Percentiles rank a stretch among this genome's conserved stretches.
Conservation (phyloP, 2,888 invertebrate genomes). For the Tenthredo livida region DNA sequence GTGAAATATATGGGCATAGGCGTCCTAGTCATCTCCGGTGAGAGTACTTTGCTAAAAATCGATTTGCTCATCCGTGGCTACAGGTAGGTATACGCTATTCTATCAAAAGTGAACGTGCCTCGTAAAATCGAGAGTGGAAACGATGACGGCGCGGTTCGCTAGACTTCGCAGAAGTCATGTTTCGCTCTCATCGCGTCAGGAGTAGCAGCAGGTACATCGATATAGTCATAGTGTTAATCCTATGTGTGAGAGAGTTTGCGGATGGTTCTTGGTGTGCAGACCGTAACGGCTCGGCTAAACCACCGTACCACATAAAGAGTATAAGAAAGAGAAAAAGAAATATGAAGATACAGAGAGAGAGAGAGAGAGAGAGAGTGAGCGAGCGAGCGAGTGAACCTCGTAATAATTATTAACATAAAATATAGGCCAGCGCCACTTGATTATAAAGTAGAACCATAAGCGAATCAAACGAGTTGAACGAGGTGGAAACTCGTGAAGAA, state of each 20-base stretch:
- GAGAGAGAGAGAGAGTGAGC: slow-evolving; percentile 23
- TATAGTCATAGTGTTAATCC: slow-evolving; percentile 2
- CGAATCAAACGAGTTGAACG: slow-evolving; percentile 35
- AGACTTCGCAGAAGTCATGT: slow-evolving; percentile 51
- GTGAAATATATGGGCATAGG: neutral
- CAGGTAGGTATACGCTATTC: neutral
- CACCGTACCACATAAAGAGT: slow-evolving; percentile 29
- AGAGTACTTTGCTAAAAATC: slow-evolving; percentile 14
- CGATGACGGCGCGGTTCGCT: slow-evolving; percentile 47
- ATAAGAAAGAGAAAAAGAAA: slow-evolving; percentile 29
- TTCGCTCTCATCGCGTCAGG: slow-evolving; percentile 26
- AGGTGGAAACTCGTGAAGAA: neutral
- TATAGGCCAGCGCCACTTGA: slow-evolving; percentile 47
- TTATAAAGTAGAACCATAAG: slow-evolving; percentile 5
- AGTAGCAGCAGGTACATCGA: slow-evolving; percentile 24
- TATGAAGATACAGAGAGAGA: neutral
- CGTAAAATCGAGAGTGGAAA: slow-evolving; percentile 70
- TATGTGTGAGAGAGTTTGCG: neutral
- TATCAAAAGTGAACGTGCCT: slow-evolving; percentile 67
- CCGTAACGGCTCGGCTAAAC: slow-evolving; percentile 52
- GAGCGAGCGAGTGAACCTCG: slow-evolving; percentile 2
- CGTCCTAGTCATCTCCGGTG: neutral
- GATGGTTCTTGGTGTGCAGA: slow-evolving; percentile 33
- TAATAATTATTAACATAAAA: slow-evolving; percentile 50
- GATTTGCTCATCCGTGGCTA: neutral